phyloP scores from a whole-genome alignment of 2,113 vertebrate species.

The Nibea coibor region DNA sequence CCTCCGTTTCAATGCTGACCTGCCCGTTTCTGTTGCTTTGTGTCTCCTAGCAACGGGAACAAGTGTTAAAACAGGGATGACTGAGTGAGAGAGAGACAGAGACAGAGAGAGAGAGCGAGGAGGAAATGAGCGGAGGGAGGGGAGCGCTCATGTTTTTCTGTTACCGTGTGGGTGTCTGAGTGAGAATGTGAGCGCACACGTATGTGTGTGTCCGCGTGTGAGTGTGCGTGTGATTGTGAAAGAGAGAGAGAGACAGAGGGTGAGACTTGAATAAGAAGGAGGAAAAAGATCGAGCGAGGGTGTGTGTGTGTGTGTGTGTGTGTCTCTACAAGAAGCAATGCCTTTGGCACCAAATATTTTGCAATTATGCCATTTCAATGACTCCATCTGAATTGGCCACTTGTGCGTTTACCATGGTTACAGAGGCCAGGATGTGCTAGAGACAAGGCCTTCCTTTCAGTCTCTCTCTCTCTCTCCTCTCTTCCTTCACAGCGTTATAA shows the following conservation, averaged over 20 bases:
- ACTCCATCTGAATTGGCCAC: constrained; percentile 67
- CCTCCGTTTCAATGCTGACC: constrained; percentile 78
- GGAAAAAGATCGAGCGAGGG: background rate
- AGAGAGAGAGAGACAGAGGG: too few relatives aligned
- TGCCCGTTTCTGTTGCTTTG: constrained; percentile 80
- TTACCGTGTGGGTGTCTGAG: constrained; percentile 70
- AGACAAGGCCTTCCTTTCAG: constrained; percentile 48
- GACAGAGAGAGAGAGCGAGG: constrained; percentile 65
- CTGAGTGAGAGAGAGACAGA: constrained; percentile 72
- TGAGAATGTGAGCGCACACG: constrained; percentile 62
- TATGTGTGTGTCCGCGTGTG: constrained; percentile 24
- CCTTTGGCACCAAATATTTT: constrained; percentile 69
- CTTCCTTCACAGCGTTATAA: constrained; percentile 50
- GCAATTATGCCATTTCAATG: constrained; percentile 56
- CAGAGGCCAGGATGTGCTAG: constrained; percentile 40
- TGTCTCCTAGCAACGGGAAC: constrained; percentile 84
- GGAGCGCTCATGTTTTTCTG: constrained; percentile 67
- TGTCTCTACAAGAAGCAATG: constrained; percentile 39
- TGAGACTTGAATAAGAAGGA: too few relatives aligned
- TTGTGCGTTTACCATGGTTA: constrained; percentile 75
- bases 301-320: constrained; percentile 22
- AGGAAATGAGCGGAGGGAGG: constrained; percentile 64
- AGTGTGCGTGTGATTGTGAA: constrained; percentile 15
- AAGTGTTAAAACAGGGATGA: constrained; percentile 84
- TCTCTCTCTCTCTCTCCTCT: constrained; percentile 39